These are phyloP conservation scores for Pseudopodoces humilis DNA, from an alignment of 2,113 vertebrate species.

Conservation along the genomic window DNA sequence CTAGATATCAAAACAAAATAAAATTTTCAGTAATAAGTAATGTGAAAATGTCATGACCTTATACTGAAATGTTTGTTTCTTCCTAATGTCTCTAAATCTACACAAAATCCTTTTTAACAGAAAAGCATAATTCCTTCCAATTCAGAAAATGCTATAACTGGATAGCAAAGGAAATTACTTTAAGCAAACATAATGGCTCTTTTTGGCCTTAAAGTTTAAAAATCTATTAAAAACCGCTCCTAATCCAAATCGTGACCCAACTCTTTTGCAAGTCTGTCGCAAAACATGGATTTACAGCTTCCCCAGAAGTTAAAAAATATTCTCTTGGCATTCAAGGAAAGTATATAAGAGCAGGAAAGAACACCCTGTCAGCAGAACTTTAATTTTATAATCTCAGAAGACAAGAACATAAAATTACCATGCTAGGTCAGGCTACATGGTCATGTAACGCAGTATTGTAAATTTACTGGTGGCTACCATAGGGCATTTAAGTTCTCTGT, in stretches of 20 bases:
- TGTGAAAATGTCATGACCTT: not conserved
- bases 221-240: not conserved
- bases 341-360: not conserved
- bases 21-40: not conserved
- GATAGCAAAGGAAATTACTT: constrained; percentile 1
- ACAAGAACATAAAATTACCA: not conserved
- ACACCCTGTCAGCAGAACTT: not conserved
- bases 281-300: not conserved
- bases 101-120: not conserved
- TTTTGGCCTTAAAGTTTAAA: constrained; percentile 6
- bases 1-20: not conserved
- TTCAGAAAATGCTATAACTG: not conserved
- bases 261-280: not conserved
- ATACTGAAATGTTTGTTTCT: not conserved
- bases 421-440: not conserved
- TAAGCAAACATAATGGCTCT: not conserved
- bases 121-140: not conserved
- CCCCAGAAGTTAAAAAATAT: not conserved
- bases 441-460: not conserved
- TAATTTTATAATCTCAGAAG: not conserved
- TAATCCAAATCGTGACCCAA: not conserved
- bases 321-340: not conserved
- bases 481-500: constrained; percentile 3
- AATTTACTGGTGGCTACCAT: not conserved
- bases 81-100: not conserved